Conservation (phyloP, 1,140 invertebrate species). For the Nebria ingens region DNA sequence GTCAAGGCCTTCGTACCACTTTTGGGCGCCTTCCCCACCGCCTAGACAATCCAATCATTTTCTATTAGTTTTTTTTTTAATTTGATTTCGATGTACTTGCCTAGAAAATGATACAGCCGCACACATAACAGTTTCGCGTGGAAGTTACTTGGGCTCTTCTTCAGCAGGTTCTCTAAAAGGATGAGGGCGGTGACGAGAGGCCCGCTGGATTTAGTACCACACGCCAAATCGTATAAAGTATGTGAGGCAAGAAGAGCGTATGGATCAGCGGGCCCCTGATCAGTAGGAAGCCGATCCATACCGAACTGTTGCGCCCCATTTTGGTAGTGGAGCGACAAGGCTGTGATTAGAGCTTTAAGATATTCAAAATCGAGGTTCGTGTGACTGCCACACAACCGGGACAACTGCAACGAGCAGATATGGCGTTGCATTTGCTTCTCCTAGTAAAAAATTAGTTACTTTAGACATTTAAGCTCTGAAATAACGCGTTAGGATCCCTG, state of each 20-base stretch:
- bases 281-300: constrained; percentile 42
- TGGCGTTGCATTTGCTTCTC: constrained; percentile 62
- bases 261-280: constrained; percentile 57
- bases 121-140: constrained; percentile 65
- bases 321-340: constrained; percentile 41
- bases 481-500: background rate
- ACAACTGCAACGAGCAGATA: constrained; percentile 57
- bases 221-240: constrained; percentile 58
- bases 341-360: constrained; percentile 39
- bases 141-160: constrained; percentile 64
- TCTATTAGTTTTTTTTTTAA: too few species aligned
- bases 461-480: constrained; percentile 2
- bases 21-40: constrained; percentile 55
- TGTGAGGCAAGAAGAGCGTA: constrained; percentile 70
- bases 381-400: constrained; percentile 54
- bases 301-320: constrained; percentile 40
- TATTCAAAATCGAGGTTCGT: constrained; percentile 37
- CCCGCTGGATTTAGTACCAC: constrained; percentile 44
- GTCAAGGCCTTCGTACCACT: constrained; percentile 61
- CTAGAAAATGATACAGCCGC: constrained; percentile 59
- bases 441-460: constrained; percentile 25
- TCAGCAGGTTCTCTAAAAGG: constrained; percentile 57
- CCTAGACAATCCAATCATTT: constrained; percentile 42
- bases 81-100: too few species aligned
- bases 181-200: constrained; percentile 53